Evolutionary conservation across 2,797 vertebrate genomes (phyloP).

Genomic region (Anas acuta): DNA sequence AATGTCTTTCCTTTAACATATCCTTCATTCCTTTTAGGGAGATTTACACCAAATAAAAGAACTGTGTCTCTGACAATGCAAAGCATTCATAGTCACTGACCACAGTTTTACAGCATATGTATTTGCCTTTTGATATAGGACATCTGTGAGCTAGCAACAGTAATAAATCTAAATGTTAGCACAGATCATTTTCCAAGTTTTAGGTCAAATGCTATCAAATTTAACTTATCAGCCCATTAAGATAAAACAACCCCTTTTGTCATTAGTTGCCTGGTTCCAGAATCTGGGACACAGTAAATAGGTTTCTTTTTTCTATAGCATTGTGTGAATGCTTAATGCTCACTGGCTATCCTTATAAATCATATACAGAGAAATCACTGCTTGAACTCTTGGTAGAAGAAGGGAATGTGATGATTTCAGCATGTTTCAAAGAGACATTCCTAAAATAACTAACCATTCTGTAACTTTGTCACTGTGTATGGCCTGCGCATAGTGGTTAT

Average conservation of each 20-base stretch:
- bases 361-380: background rate
- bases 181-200: constrained; percentile 5
- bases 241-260: constrained; percentile 31
- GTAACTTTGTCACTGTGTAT: constrained; percentile 29
- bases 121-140: constrained; percentile 31
- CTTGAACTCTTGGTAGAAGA: background rate
- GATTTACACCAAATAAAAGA: constrained; percentile 17
- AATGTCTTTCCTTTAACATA: background rate
- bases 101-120: background rate
- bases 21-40: background rate
- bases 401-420: constrained; percentile 46
- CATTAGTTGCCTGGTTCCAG: background rate
- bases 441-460: constrained; percentile 18
- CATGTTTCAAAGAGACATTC: constrained; percentile 27
- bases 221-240: constrained; percentile 22
- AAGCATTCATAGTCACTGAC: background rate
- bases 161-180: constrained; percentile 55
- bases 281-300: background rate
- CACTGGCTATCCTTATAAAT: background rate
- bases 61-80: background rate
- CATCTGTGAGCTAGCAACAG: constrained; percentile 28
- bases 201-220: constrained; percentile 52
- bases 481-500: background rate
- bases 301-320: background rate
- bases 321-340: background rate